Evolutionary conservation across 2,888 invertebrate species (phyloP).

Genomic region (Athetis lepigone): DNA sequence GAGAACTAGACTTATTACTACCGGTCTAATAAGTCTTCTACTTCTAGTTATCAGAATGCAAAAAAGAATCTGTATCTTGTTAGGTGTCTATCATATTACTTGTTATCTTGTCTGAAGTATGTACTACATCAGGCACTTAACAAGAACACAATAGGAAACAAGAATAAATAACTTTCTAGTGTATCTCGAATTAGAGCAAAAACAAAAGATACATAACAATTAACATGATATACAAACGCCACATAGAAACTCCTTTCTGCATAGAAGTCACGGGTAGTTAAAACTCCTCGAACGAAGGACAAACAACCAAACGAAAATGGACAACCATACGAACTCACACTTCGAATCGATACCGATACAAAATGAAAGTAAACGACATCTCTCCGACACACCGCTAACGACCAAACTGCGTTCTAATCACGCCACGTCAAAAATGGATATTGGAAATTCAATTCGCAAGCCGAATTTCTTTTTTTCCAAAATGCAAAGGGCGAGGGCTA

Average conservation of each 20-base stretch:
- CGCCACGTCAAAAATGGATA: slow-evolving; percentile 90
- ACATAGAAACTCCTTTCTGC: slow-evolving; percentile 5
- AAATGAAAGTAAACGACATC: slow-evolving; percentile 77
- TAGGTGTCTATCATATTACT: no score
- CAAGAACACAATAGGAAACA: neutral
- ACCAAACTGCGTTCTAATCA: slow-evolving; percentile 90
- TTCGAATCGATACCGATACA: slow-evolving; percentile 74
- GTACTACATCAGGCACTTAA: neutral
- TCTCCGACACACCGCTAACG: slow-evolving; percentile 81
- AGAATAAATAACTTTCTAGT: neutral
- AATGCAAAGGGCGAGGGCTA: slow-evolving; percentile 85
- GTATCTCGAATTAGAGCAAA: neutral
- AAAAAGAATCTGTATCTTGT: no score
- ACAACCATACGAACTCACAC: slow-evolving; percentile 61
- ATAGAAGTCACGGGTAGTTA: slow-evolving; percentile 34
- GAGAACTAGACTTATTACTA: no score
- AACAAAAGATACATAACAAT: neutral
- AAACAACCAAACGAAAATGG: slow-evolving; percentile 35
- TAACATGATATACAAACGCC: neutral
- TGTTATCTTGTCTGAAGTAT: no score
- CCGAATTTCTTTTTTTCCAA: slow-evolving; percentile 80
- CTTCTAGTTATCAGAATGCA: no score
- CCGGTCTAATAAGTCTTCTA: no score
- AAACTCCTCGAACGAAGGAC: slow-evolving; percentile 29
- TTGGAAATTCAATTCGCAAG: slow-evolving; percentile 88